A percentile compares a stretch with the other conserved stretches of the same genome.
Evolutionary conservation across 2,113 vertebrate species (phyloP).

Genomic region (Helogale parvula): DNA sequence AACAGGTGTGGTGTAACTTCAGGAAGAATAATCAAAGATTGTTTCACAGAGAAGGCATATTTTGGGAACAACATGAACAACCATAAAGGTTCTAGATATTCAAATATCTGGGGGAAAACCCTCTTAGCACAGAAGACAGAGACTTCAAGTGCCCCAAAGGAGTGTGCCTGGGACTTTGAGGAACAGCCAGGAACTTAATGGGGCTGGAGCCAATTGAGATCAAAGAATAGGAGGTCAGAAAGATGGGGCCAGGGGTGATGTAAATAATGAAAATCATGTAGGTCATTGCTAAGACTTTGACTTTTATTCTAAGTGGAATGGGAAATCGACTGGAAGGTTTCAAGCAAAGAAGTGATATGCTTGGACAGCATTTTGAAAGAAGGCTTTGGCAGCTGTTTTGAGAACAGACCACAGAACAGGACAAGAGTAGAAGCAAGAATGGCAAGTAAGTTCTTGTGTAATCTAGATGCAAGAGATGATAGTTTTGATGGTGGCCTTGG

Average conservation of each 20-base stretch:
- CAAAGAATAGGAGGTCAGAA: not conserved
- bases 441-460: not conserved
- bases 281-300: not conserved
- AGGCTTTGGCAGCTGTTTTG: not conserved
- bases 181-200: not conserved
- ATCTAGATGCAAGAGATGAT: not conserved
- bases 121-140: not conserved
- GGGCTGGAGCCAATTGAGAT: not conserved
- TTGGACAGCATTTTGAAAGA: not conserved
- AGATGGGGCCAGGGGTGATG: fast-evolving
- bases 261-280: not conserved
- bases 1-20: not conserved
- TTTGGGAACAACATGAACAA: not conserved
- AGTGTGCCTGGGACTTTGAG: not conserved
- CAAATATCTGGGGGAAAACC: not conserved
- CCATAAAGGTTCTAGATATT: not conserved
- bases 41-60: not conserved
- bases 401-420: not conserved
- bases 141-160: not conserved
- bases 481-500: not conserved
- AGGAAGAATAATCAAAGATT: not conserved
- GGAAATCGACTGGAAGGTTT: not conserved
- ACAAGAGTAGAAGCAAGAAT: not conserved
- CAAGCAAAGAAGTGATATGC: not conserved
- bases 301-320: not conserved